A percentile compares a stretch with the other conserved stretches of the same genome.
These are phyloP conservation scores for Heliconius eleuchia DNA, from an alignment of 1,140 invertebrate genomes.

Conservation along the genomic window DNA sequence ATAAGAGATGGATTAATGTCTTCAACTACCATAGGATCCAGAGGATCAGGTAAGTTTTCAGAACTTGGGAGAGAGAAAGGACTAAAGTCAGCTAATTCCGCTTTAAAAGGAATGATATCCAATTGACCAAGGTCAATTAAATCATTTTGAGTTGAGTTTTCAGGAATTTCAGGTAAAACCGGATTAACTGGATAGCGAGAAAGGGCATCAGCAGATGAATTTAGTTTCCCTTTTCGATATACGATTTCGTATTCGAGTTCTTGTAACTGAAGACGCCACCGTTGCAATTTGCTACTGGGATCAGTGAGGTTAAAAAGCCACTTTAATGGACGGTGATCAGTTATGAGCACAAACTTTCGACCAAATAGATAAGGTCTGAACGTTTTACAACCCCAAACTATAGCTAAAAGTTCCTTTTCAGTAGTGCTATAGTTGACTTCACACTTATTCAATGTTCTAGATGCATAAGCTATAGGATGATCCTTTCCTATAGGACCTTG, in stretches of 20 bases:
- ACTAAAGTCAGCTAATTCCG: background rate
- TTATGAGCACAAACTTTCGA: background rate
- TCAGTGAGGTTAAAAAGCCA: background rate
- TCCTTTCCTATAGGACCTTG: background rate
- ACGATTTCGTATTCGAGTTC: background rate
- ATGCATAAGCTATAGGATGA: background rate
- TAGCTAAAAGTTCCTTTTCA: background rate
- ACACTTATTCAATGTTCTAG: background rate
- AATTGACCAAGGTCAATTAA: background rate
- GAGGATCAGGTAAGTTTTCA: background rate
- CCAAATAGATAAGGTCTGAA: background rate
- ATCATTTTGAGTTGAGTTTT: background rate
- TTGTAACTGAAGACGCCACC: background rate
- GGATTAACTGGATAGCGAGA: background rate
- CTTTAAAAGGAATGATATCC: background rate
- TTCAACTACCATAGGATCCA: background rate
- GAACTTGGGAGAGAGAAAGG: background rate
- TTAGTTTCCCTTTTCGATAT: background rate
- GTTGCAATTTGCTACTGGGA: background rate
- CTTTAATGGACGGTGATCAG: background rate
- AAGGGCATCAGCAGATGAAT: background rate
- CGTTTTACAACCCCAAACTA: background rate
- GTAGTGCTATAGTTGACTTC: constrained; percentile 8
- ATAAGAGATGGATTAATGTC: no score
- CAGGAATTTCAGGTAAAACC: background rate